Percentiles rank a stretch among this genome's conserved stretches.
These are phyloP conservation scores for Bombyx mandarina DNA, from an alignment of 1,140 invertebrate genomes.

Conservation along the genomic window DNA sequence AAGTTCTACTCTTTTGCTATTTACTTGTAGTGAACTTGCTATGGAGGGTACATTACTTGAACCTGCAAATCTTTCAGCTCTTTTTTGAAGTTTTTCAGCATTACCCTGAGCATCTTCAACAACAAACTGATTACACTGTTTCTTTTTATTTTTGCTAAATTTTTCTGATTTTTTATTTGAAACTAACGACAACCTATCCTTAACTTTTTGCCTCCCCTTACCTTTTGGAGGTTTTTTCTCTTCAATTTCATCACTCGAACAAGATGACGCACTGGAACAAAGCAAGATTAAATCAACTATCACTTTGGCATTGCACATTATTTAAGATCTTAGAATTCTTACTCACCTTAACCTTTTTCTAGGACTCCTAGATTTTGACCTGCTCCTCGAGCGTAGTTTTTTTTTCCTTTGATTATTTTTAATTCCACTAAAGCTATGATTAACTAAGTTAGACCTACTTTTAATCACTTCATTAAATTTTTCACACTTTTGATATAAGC, in stretches of 20 bases:
- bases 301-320: neutral
- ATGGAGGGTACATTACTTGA: slow-evolving; percentile 43
- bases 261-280: slow-evolving; percentile 57
- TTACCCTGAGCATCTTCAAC: slow-evolving; percentile 77
- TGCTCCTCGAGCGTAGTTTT: slow-evolving; percentile 40
- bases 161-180: slow-evolving; percentile 56
- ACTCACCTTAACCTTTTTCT: slow-evolving; percentile 47
- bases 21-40: slow-evolving; percentile 53
- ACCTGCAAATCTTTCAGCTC: slow-evolving; percentile 86
- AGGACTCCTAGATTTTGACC: slow-evolving; percentile 52
- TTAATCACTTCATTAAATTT: slow-evolving; percentile 39
- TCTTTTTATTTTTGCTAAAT: slow-evolving; percentile 69
- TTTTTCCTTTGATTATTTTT: slow-evolving; percentile 45
- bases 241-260: slow-evolving; percentile 57
- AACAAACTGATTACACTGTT: slow-evolving; percentile 79
- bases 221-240: slow-evolving; percentile 48
- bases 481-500: slow-evolving; percentile 67
- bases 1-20: slow-evolving; percentile 42
- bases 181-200: slow-evolving; percentile 59
- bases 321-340: neutral
- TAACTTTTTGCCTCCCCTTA: slow-evolving; percentile 61
- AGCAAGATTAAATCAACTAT: slow-evolving; percentile 11
- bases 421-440: slow-evolving; percentile 27
- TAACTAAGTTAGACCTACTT: slow-evolving; percentile 24
- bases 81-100: slow-evolving; percentile 83